Conservation (phyloP, 2,888 invertebrate genomes). For the Mayetiola destructor region DNA sequence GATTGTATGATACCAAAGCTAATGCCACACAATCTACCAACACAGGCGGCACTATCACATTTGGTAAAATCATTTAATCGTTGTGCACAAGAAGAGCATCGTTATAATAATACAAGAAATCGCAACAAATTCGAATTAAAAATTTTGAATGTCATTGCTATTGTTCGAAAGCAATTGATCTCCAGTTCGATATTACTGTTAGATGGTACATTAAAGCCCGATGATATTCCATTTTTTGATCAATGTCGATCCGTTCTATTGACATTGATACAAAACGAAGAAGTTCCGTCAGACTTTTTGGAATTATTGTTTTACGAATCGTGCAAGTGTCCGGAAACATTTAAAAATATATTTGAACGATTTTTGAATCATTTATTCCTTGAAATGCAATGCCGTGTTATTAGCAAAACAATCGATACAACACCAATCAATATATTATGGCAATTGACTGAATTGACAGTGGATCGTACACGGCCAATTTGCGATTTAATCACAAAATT, state of each 20-base stretch:
- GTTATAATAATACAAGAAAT: background rate
- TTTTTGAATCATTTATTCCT: conserved; percentile 30
- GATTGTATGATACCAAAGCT: conserved; percentile 12
- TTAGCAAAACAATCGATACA: conserved; percentile 41
- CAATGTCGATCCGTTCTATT: conserved; percentile 38
- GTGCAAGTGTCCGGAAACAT: conserved; percentile 33
- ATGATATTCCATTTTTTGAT: no score
- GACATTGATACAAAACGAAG: conserved; percentile 43
- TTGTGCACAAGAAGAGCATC: background rate
- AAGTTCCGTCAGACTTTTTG: conserved; percentile 47
- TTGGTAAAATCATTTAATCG: conserved; percentile 6
- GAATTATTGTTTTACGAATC: conserved; percentile 42
- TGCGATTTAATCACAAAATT: conserved; percentile 50
- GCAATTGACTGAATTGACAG: conserved; percentile 67
- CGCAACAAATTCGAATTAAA: background rate
- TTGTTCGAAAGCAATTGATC: background rate
- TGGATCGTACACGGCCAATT: conserved; percentile 58
- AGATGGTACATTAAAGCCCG: background rate
- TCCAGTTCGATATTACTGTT: background rate
- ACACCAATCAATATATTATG: conserved; percentile 55
- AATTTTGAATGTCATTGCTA: background rate
- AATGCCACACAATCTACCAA: background rate
- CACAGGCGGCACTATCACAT: conserved; percentile 12
- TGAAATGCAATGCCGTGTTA: conserved; percentile 30
- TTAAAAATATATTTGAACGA: conserved; percentile 30